phyloP scores from a whole-genome alignment of 1,140 invertebrate genomes.

The Macrobrachium rosenbergii region DNA sequence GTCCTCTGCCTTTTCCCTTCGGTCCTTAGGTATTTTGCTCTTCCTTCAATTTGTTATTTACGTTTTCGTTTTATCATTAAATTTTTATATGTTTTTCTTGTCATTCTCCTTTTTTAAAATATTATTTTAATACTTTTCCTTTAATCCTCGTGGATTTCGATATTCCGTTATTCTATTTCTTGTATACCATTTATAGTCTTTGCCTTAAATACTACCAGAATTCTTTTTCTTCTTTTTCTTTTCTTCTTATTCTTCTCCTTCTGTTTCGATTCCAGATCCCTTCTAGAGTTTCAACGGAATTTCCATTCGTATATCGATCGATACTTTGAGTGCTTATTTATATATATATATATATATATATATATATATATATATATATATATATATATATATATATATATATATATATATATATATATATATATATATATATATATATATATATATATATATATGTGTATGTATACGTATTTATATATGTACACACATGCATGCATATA shows the following conservation, averaged over 20 bases:
- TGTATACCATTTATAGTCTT: not conserved
- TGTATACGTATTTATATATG: not conserved
- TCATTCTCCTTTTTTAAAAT: not conserved
- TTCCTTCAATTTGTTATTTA: not conserved
- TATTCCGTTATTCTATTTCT: not conserved
- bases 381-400: conserved; percentile 12
- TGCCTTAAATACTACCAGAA: not conserved
- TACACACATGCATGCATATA: not conserved
- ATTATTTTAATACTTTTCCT: not conserved
- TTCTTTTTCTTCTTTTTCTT: not conserved
- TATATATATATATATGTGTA: conserved; percentile 14
- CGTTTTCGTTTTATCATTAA: no score
- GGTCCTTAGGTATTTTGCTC: not conserved
- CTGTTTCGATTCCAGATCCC: not conserved
- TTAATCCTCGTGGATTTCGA: not conserved
- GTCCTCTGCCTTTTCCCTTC: not conserved
- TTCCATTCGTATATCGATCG: not conserved
- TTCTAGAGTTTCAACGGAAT: no score
- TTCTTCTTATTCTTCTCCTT: not conserved
- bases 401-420: conserved; percentile 2
- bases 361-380: conserved; percentile 10
- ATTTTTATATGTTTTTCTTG: not conserved
- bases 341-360: conserved; percentile 14
- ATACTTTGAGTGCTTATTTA: conserved; percentile 1
- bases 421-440: conserved; percentile 23